phyloP scores from a whole-genome alignment of 2,113 vertebrate genomes.

The Accipiter virgatus region DNA sequence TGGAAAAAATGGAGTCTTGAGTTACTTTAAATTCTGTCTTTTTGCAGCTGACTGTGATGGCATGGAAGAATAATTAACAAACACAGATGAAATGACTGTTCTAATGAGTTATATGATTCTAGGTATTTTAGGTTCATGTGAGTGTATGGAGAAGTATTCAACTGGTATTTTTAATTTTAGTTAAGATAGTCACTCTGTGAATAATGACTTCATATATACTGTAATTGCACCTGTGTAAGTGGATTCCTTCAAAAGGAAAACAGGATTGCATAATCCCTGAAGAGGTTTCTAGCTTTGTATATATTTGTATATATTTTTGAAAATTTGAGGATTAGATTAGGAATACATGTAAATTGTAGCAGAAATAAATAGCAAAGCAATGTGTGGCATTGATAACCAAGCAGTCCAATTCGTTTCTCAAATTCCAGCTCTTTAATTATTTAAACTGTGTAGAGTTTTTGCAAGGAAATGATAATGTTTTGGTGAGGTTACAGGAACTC shows the following conservation, averaged over 20 bases:
- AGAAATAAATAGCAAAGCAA: neutral
- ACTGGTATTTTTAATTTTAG: neutral
- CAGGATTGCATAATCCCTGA: neutral
- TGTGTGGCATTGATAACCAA: neutral
- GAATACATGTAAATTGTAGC: neutral
- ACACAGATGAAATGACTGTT: neutral
- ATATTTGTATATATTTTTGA: neutral
- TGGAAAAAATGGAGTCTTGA: neutral
- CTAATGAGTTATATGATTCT: neutral
- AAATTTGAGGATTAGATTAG: neutral
- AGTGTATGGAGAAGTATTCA: neutral
- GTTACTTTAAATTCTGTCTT: neutral
- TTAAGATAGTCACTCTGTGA: neutral
- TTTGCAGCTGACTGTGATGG: neutral
- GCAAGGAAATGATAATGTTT: constrained; percentile 36
- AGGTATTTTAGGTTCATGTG: neutral
- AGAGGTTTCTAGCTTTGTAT: neutral
- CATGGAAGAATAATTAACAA: neutral
- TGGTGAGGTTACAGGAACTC: constrained; percentile 35
- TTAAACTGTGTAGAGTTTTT: neutral
- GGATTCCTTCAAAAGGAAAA: neutral
- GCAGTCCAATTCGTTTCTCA: neutral
- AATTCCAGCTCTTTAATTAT: neutral
- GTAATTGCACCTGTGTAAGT: neutral
- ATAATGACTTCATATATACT: neutral